Evolutionary conservation across 1,140 invertebrate genomes (phyloP).

Genomic region (Cardiocondyla obscurior): DNA sequence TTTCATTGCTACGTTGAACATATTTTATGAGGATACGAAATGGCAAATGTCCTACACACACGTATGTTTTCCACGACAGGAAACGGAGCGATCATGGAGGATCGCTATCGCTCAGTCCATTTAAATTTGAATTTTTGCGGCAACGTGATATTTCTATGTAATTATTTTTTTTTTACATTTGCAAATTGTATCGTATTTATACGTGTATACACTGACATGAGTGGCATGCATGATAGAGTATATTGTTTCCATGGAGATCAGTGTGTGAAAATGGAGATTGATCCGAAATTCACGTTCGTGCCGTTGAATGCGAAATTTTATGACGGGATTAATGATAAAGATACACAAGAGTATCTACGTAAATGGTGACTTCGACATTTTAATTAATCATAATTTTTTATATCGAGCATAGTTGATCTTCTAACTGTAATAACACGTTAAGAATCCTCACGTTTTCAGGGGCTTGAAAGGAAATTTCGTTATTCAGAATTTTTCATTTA

Average conservation of each 20-base stretch:
- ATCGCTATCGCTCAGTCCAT: not conserved
- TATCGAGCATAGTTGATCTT: not conserved
- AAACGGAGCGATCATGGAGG: not conserved
- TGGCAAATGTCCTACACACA: not conserved
- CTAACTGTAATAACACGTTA: not conserved
- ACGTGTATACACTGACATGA: too few species aligned
- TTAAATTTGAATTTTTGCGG: not conserved
- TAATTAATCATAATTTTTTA: slow-evolving; percentile 14
- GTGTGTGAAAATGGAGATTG: slow-evolving; percentile 74
- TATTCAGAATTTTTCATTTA: slow-evolving; percentile 82
- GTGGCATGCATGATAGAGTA: too few species aligned
- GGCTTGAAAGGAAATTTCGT: slow-evolving; percentile 77
- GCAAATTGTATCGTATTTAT: too few species aligned
- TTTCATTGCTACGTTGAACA: not conserved
- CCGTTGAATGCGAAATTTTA: slow-evolving; percentile 73
- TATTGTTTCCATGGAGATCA: slow-evolving; percentile 50
- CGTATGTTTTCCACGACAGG: not conserved
- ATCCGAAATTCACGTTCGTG: slow-evolving; percentile 79
- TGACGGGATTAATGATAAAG: slow-evolving; percentile 71
- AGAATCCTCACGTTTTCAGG: slow-evolving; percentile 68
- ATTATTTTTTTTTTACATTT: not conserved
- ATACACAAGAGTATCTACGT: slow-evolving; percentile 72
- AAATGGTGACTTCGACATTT: slow-evolving; percentile 78
- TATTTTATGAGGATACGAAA: not conserved
- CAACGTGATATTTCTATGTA: too few species aligned